Base-by-base conservation (phyloP, 2,797 vertebrate species). In the Microhierax caerulescens region DNA sequence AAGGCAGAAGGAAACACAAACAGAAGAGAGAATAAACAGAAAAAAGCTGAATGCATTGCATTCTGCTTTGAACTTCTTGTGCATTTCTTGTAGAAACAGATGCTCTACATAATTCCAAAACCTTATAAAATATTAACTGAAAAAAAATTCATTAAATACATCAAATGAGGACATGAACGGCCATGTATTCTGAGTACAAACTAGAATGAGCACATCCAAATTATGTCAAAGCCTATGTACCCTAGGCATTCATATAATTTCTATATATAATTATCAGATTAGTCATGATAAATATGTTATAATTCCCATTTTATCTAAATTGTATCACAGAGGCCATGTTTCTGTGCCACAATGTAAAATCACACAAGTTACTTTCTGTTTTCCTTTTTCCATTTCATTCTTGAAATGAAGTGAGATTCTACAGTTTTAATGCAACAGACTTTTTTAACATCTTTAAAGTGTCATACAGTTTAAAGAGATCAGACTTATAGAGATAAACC, bases 81-180 rank as follows among this genome's bases (percentile, higher is more conserved):
- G 23, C 0, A 0, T 51, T 87, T 88, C 87, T 72, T 90, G 76
- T 57, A 75, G 53, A 75, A 93, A 76, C 51, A 87, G 67, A 54
- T 16, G 51, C 18, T 23, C 32, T 37, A 53, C 0, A 1, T 21
- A 67, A 79, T 79, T 88, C 27, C 41, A 84, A 84, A 90, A 47
- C 11, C 54, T 69, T 51, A 63, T 78, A 91, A 88, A 96, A 83
- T 28, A 24, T 27, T 91, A 92, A 96, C 37, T 75, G 61, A 73
- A 47, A 14, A 69, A 72, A 86, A 94, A 72, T 67, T 65, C 64
- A 82, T 60, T 80, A 91, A 74, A 65, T 34, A 27, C 16, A 7
- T 51, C 39, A 95, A 10, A 37, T 13, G 7, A 88, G n/a, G 72
- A 54, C 80, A 61, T 65, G 77, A 93, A 34, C 27, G 48, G n/a